Evolutionary conservation across 2,797 vertebrate species (phyloP).

Genomic region (Cossypha dichroa): DNA sequence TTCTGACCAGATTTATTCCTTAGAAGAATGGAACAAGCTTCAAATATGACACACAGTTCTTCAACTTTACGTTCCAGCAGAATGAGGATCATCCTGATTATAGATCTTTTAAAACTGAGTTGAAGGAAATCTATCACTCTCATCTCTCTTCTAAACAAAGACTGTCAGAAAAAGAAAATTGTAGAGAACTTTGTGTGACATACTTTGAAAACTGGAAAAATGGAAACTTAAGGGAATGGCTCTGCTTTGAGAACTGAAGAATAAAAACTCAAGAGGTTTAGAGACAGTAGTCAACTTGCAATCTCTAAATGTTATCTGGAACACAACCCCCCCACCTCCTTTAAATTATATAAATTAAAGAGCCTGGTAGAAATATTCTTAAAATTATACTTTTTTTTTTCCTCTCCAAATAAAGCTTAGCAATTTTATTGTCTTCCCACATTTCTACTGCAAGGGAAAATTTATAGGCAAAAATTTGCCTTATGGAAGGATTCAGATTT

Average conservation of each 20-base stretch:
- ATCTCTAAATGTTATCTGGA: not conserved
- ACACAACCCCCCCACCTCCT: not conserved
- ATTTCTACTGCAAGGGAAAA: not conserved
- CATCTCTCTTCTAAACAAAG: slow-evolving; percentile 30
- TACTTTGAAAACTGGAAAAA: slow-evolving; percentile 30
- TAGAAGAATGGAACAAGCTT: not conserved
- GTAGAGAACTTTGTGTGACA: not conserved
- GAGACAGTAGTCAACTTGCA: not conserved
- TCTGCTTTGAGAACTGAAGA: not conserved
- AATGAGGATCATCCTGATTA: not conserved
- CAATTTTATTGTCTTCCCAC: not conserved
- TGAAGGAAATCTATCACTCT: slow-evolving; percentile 20
- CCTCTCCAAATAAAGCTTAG: not conserved
- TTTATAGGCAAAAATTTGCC: slow-evolving; percentile 9
- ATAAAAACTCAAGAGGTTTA: not conserved
- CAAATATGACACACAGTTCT: not conserved
- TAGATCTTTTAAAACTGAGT: slow-evolving; percentile 1
- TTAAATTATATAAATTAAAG: slow-evolving; percentile 20
- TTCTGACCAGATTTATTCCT: not conserved
- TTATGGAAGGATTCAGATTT: slow-evolving; percentile 10
- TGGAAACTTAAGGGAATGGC: not conserved
- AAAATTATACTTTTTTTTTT: not conserved
- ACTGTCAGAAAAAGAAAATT: slow-evolving; percentile 13
- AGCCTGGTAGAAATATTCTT: not conserved
- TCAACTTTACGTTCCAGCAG: not conserved